Base-by-base conservation (phyloP, 2,113 vertebrate genomes). In the Ochotona princeps region DNA sequence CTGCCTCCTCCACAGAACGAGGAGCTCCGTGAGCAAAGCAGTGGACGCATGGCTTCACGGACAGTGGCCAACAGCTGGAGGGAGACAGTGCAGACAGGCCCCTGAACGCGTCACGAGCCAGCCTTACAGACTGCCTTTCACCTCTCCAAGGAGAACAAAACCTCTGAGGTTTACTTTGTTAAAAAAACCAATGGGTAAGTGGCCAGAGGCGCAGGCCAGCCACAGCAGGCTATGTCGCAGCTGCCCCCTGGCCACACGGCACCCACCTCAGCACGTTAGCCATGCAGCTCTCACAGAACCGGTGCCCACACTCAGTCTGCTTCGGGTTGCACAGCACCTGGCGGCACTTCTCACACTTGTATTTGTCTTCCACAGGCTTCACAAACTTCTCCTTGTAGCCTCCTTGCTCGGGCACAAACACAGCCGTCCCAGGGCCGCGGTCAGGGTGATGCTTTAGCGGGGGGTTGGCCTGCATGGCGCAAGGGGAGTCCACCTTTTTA, bases 261-360 rank as follows among this genome's bases (percentile, higher is more conserved):
- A 65, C 96, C 44, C 79, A 98, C 98, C 98, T 98, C 69, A 98
- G 93, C 97, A 98, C 84, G 78, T 95, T 61, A 49, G 97, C 98
- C 97, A 99, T 99, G 98, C 99, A 99, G 97, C 98, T 99, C 96
- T 99, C 98, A 63, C 99, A 99, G 97, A 99, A 99, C 63, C 99
- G 98, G 95, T 99, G 99, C 15, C 99, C 99, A 75, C 99, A 99
- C 97, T 99, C 99, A 0, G 99, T 99, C 97, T 99, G 99, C 69
- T 98, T 98, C 0, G 99, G 99, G 95, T 98, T 98, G 96, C 99
- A 99, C 93, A 99, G 98, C 94, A 99, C 99, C 96, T 99, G 98
- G 86, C 96, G 98, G 97, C 99, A 99, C 91, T 98, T 97, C 98
- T 99, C 99, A 23, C 99, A 99, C 97, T 99, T 98, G 97, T 99